Percentiles rank a stretch among this genome's conserved stretches.
Conservation (phyloP, 1,140 invertebrate genomes). For the Cotesia glomerata region DNA sequence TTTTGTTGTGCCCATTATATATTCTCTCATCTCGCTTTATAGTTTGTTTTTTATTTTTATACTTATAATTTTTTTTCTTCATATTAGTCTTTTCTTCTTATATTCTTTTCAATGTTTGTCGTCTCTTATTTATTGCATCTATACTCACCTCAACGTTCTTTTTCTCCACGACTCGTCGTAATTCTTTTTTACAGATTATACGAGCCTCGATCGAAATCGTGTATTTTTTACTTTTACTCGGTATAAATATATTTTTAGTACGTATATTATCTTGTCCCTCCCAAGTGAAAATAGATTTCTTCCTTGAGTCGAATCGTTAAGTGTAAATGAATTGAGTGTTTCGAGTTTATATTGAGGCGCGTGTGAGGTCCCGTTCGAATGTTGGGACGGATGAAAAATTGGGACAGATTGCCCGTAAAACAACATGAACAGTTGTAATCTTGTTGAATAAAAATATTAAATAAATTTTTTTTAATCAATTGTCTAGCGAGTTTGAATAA, state of each 20-base stretch:
- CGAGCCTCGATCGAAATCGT: slow-evolving; percentile 47
- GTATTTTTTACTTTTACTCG: slow-evolving; percentile 42
- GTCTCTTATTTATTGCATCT: slow-evolving; percentile 16
- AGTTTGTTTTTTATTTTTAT: slow-evolving; percentile 23
- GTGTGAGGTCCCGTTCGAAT: slow-evolving; percentile 17
- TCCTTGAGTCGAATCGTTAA: slow-evolving; percentile 12
- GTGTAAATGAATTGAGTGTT: slow-evolving; percentile 18
- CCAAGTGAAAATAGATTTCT: slow-evolving; percentile 21
- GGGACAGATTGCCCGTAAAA: slow-evolving; percentile 18
- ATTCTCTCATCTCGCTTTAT: slow-evolving; percentile 23
- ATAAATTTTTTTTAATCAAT: background rate
- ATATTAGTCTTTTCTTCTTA: slow-evolving; percentile 4
- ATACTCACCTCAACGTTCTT: slow-evolving; percentile 29
- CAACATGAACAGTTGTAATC: slow-evolving; percentile 15
- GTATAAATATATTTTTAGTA: slow-evolving; percentile 9
- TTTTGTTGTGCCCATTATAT: slow-evolving; percentile 56
- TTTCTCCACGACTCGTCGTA: slow-evolving; percentile 33
- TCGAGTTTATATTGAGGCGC: background rate
- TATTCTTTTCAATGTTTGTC: slow-evolving; percentile 30
- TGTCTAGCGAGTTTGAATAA: background rate
- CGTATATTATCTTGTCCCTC: slow-evolving; percentile 15
- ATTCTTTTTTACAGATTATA: slow-evolving; percentile 39
- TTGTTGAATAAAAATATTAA: slow-evolving; percentile 3
- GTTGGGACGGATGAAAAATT: slow-evolving; percentile 2
- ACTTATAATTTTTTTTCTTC: background rate